Evolutionary conservation across 37 sponge, comb jelly and placozoan species (phyloP).

Genomic region (Diacarnus erythraeanus): DNA sequence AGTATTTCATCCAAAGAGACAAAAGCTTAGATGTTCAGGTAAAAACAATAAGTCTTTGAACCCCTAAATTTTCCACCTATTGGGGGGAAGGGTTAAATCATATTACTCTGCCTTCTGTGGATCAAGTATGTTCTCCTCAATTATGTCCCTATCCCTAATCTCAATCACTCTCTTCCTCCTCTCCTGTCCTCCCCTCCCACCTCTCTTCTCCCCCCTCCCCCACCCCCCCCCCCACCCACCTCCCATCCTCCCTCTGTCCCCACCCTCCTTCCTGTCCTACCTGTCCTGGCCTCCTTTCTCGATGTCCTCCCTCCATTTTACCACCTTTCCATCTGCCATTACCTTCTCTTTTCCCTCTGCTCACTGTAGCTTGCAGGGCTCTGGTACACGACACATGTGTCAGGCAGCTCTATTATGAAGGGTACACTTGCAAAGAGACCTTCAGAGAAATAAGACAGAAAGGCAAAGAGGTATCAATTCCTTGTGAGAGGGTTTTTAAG

Average conservation of each 20-base stretch:
- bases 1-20: conserved; percentile 29
- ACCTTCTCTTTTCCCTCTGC: conserved; percentile 17
- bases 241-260: no score
- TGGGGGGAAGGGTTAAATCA: no score
- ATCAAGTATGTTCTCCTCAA: no score
- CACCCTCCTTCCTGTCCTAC: background rate
- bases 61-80: background rate
- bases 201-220: no score
- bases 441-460: conserved; percentile 75
- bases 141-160: no score
- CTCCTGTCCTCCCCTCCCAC: no score
- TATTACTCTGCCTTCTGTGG: no score
- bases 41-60: background rate
- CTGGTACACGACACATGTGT: conserved; percentile 65
- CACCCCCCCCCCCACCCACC: no score
- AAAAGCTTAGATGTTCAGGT: conserved; percentile 42
- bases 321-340: conserved; percentile 17
- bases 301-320: background rate
- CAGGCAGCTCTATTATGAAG: conserved; percentile 41
- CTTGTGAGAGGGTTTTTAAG: no score
- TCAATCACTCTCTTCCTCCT: no score
- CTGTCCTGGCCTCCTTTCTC: background rate
- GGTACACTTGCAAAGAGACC: conserved; percentile 65
- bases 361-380: conserved; percentile 60
- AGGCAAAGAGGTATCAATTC: conserved; percentile 28